A percentile compares a stretch with the other conserved stretches of the same genome.
Evolutionary conservation across 2,888 invertebrate genomes (phyloP).

Genomic region (Orthonevra nobilis): DNA sequence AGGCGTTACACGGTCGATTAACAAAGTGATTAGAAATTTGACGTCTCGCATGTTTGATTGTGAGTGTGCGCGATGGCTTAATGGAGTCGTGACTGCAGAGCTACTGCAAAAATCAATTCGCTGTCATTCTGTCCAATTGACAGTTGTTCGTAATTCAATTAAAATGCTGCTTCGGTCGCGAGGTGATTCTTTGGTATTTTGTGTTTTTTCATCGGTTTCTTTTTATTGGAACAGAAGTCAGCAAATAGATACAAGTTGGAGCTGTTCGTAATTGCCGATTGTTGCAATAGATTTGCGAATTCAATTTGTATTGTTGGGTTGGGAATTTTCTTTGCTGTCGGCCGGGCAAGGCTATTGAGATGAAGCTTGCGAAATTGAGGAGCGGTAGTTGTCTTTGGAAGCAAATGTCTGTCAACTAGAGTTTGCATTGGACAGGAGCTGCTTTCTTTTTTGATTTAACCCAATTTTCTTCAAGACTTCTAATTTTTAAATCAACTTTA

Average conservation of each 20-base stretch:
- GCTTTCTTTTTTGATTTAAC: no score
- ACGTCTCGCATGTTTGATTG: constrained; percentile 43
- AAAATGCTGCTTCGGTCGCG: constrained; percentile 39
- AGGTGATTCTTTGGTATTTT: background rate
- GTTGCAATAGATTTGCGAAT: constrained; percentile 16
- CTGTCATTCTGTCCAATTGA: constrained; percentile 45
- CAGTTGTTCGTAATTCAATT: constrained; percentile 61
- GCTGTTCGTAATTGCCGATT: constrained; percentile 21
- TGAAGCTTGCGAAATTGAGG: no score
- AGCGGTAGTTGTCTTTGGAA: no score
- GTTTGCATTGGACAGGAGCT: no score
- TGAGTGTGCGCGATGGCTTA: constrained; percentile 34
- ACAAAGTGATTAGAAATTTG: constrained; percentile 54
- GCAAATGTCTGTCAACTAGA: no score
- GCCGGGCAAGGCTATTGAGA: no score
- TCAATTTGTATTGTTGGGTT: no score
- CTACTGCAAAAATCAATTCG: constrained; percentile 58
- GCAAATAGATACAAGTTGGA: constrained; percentile 4
- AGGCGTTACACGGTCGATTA: constrained; percentile 63
- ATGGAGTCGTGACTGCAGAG: constrained; percentile 56
- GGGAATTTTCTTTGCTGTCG: no score
- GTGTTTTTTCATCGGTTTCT: background rate
- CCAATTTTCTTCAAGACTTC: no score
- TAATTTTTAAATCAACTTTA: no score
- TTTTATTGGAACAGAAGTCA: constrained; percentile 16